Conservation (phyloP, 2,888 invertebrate genomes). For the Drosophila atripex region DNA sequence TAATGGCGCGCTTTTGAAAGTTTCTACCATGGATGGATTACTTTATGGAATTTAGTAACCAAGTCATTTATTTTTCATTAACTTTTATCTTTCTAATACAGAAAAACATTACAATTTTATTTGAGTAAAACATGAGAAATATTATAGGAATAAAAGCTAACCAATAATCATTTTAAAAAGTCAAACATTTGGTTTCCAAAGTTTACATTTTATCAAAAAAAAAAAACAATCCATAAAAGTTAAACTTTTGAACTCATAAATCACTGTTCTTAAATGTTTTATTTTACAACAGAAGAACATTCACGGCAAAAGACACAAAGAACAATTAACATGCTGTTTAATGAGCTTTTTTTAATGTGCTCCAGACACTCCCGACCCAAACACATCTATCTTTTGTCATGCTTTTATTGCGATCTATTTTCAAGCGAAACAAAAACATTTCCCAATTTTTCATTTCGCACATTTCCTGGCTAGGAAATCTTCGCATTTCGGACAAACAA, state of each 20-base stretch:
- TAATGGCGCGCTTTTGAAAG: slow-evolving; percentile 19
- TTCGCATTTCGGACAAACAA: slow-evolving; percentile 50
- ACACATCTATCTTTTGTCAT: slow-evolving; percentile 38
- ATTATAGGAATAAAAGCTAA: neutral
- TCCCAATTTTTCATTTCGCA: slow-evolving; percentile 37
- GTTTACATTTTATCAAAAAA: neutral
- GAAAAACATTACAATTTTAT: too few relatives aligned
- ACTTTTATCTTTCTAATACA: too few relatives aligned
- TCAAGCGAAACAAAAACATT: slow-evolving; percentile 39
- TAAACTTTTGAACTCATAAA: slow-evolving; percentile 4
- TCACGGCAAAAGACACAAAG: slow-evolving; percentile 24
- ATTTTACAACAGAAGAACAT: slow-evolving; percentile 3
- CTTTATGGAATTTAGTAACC: neutral
- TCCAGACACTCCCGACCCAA: slow-evolving; percentile 24
- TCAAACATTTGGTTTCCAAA: too few relatives aligned
- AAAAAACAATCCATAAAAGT: neutral
- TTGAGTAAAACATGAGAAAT: neutral
- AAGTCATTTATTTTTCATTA: neutral
- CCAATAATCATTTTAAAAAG: too few relatives aligned
- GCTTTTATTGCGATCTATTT: slow-evolving; percentile 49
- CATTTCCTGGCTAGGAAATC: slow-evolving; percentile 38
- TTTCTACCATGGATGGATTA: neutral
- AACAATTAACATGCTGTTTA: slow-evolving; percentile 35
- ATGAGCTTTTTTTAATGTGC: slow-evolving; percentile 30
- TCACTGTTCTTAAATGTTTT: slow-evolving; percentile 8